These are phyloP conservation scores for Galeopterus variegatus DNA, from an alignment of 2,113 vertebrate species.

Conservation along the genomic window DNA sequence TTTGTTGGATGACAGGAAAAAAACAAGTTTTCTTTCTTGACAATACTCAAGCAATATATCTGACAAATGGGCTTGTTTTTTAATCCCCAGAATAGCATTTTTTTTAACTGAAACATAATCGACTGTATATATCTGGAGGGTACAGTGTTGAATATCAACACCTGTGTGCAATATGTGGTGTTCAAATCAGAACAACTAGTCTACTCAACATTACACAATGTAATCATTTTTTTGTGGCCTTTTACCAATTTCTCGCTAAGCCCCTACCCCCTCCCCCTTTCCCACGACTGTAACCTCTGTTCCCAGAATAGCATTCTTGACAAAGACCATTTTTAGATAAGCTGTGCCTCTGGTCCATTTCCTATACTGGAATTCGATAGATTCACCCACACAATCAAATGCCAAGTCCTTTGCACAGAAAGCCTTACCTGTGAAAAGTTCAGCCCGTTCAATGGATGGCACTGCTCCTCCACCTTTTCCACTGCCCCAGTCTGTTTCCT, in stretches of 20 bases:
- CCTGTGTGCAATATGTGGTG: too few relatives aligned
- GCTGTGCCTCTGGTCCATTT: not conserved
- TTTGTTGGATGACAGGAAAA: not conserved
- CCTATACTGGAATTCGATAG: not conserved
- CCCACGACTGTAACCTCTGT: too few relatives aligned
- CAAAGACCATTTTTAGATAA: not conserved
- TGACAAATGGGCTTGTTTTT: not conserved
- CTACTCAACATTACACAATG: too few relatives aligned
- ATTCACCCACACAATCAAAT: not conserved
- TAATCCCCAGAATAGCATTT: not conserved
- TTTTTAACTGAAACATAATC: too few relatives aligned
- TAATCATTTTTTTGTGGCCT: too few relatives aligned
- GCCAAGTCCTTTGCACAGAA: not conserved
- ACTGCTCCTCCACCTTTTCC: conserved; percentile 96
- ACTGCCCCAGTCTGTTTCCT: conserved; percentile 94
- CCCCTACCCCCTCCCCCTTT: too few relatives aligned
- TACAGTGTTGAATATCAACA: too few relatives aligned
- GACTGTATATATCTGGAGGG: too few relatives aligned
- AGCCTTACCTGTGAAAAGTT: conserved; percentile 95
- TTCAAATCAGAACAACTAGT: too few relatives aligned
- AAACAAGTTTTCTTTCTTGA: not conserved
- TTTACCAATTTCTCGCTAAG: too few relatives aligned
- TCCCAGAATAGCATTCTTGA: not conserved
- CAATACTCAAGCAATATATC: not conserved
- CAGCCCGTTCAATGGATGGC: conserved; percentile 94